Conservation (phyloP, 2,797 vertebrate species). For the Gastrophryne carolinensis region DNA sequence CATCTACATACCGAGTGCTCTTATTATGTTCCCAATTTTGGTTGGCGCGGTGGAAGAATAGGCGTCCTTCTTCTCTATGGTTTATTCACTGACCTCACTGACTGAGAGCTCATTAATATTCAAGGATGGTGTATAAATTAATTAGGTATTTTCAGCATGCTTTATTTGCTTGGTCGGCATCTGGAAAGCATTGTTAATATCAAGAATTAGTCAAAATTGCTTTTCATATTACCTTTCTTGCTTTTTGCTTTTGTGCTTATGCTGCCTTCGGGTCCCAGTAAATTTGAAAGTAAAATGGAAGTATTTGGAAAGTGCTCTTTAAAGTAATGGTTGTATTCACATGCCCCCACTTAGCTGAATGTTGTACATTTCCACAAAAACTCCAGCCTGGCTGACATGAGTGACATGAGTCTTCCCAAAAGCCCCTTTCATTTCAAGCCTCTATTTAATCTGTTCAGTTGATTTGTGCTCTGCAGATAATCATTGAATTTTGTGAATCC, state of each 20-base stretch:
- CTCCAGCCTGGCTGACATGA: neutral
- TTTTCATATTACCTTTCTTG: neutral
- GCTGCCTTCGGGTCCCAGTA: neutral
- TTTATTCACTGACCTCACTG: constrained; percentile 33
- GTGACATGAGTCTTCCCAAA: neutral
- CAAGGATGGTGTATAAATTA: constrained; percentile 25
- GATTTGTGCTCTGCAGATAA: too few relatives aligned
- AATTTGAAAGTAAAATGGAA: neutral
- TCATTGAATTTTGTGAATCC: too few relatives aligned
- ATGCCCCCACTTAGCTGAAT: neutral
- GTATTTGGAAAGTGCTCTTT: neutral
- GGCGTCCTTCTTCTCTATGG: neutral
- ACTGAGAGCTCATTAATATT: constrained; percentile 46
- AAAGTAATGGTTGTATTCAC: neutral
- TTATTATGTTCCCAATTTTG: constrained; percentile 27
- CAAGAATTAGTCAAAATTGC: neutral
- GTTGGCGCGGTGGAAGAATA: constrained; percentile 16
- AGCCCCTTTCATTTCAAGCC: neutral
- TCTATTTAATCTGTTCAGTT: too few relatives aligned
- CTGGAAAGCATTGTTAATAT: neutral
- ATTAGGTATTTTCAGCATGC: constrained; percentile 22
- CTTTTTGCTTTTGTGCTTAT: neutral
- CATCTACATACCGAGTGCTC: constrained; percentile 49
- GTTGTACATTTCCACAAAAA: neutral
- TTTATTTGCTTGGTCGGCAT: neutral